Evolutionary conservation across 2,113 vertebrate species (phyloP), one percentile per base, ranked within the genome.

Genomic region (Danionella cerebrum): DNA sequence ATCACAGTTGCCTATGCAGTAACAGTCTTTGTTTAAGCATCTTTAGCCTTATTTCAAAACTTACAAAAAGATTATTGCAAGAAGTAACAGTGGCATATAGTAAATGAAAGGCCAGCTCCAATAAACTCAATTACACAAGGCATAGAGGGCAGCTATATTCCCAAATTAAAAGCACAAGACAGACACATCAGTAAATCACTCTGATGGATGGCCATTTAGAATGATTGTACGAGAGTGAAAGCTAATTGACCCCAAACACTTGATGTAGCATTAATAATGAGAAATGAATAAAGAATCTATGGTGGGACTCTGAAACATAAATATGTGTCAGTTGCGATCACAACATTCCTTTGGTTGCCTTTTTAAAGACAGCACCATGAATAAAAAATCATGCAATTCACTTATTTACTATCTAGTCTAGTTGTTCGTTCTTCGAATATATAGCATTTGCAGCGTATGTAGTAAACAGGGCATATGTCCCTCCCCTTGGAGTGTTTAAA

Each of bases 71-170:
- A n/a, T n/a, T n/a, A n/a, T n/a, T n/a, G n/a, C n/a, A n/a, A n/a
- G 6, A 50, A 27, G 21, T 27, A 3, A 13, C 14, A 12, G 2
- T 25, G 22, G 12, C 24, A 3, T n/a, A 16, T 51, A 25, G n/a
- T 35, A 47, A 29, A 45, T 22, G 50, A 25, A 18, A 4, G 14
- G 55, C 14, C 18, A 19, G 12, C 11, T 29, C 41, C 47, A 27
- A 11, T 48, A 60, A 58, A 69, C 67, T 52, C 52, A 57, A 47
- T 27, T 67, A 67, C 10, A 45, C 14, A 55, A 55, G 10, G 25
- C 22, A 42, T 14, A 47, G 12, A 63, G 59, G 2, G 13, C 14
- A 45, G 58, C 18, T 11, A 21, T 16, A 31, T 45, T 45, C 41
- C 18, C 6, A 31, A 27, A 52, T 52, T 52, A 52, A 52, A 52